Conservation (phyloP, 2,797 vertebrate species). For the Coreius guichenoti region DNA sequence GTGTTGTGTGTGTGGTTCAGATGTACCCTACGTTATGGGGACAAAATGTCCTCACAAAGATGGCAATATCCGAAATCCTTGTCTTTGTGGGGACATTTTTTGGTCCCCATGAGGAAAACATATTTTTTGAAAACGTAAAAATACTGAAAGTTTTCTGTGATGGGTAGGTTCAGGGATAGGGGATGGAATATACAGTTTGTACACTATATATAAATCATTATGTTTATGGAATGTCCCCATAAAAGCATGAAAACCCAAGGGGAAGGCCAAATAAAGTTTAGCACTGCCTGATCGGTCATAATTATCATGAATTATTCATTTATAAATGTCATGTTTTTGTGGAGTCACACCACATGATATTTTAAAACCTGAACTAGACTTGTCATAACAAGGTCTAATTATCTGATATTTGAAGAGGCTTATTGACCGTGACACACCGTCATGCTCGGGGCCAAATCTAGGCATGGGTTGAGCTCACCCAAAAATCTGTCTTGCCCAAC, state of each 20-base stretch:
- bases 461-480: too few species aligned
- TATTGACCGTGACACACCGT: not conserved
- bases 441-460: not conserved
- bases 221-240: not conserved
- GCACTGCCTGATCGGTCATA: not conserved
- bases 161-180: not conserved
- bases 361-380: not conserved
- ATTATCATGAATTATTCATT: not conserved
- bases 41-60: not conserved
- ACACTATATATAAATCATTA: not conserved
- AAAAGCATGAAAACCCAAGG: not conserved
- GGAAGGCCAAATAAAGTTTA: not conserved
- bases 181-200: not conserved
- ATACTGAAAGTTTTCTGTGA: not conserved
- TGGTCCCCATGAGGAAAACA: not conserved
- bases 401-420: conserved; percentile 6
- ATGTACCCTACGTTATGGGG: not conserved
- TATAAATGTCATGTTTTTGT: not conserved
- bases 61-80: not conserved
- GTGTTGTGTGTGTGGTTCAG: not conserved
- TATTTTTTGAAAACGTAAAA: not conserved
- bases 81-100: not conserved
- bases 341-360: not conserved
- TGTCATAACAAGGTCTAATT: not conserved
- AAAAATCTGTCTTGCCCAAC: not conserved